phyloP scores from a whole-genome alignment of 2,113 vertebrate species.

The Mionectes macconnelli region DNA sequence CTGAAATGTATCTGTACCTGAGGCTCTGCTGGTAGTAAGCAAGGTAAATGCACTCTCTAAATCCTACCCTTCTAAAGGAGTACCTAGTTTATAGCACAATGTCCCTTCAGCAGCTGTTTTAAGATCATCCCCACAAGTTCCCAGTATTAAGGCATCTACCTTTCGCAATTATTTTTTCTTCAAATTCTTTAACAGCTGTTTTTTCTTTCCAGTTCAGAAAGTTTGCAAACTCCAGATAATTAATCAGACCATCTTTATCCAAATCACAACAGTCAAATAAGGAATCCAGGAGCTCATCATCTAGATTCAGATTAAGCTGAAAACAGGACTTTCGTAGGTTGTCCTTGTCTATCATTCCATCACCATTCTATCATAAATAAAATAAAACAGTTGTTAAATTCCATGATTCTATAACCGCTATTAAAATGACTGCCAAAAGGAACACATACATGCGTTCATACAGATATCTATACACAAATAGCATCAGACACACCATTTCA shows the following conservation, averaged over 20 bases:
- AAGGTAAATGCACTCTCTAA: neutral
- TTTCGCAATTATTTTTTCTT: slow-evolving; percentile 73
- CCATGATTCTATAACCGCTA: neutral
- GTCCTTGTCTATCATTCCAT: slow-evolving; percentile 80
- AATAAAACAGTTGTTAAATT: neutral
- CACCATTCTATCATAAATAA: slow-evolving; percentile 75
- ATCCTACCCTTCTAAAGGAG: neutral
- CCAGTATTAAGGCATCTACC: slow-evolving; percentile 65
- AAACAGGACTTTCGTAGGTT: slow-evolving; percentile 76
- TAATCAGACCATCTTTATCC: slow-evolving; percentile 81
- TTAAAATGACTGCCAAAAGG: neutral
- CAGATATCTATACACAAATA: neutral
- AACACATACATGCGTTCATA: neutral
- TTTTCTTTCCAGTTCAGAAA: slow-evolving; percentile 91
- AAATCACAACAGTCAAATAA: slow-evolving; percentile 86
- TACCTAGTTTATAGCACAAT: neutral
- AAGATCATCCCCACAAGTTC: neutral
- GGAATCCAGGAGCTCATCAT: slow-evolving; percentile 72
- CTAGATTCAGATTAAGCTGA: slow-evolving; percentile 77
- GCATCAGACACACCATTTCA: neutral
- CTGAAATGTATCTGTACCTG: neutral
- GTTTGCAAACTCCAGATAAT: slow-evolving; percentile 84
- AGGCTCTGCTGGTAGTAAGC: neutral
- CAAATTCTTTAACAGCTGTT: slow-evolving; percentile 70
- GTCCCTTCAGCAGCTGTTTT: neutral